Evolutionary conservation across 30 jellyfish, hydroid and myxozoan species (phyloP).

Genomic region (Clytia hemisphaerica): DNA sequence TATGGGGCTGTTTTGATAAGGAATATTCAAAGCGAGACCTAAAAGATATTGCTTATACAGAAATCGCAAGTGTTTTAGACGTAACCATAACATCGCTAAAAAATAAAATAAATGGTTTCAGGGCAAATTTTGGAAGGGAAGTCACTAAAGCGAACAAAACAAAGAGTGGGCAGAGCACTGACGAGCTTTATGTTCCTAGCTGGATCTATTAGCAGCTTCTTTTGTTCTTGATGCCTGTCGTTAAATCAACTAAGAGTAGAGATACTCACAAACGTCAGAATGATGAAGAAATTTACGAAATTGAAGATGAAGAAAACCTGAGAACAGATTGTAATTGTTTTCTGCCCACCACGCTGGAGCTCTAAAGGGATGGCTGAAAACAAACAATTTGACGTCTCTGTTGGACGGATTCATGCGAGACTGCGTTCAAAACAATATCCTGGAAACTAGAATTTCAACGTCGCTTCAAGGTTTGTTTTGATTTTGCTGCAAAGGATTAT

Average conservation of each 20-base stretch:
- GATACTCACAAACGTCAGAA: background rate
- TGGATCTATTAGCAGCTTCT: background rate
- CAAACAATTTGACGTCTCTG: too few relatives aligned
- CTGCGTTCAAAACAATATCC: too few relatives aligned
- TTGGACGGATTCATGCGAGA: too few relatives aligned
- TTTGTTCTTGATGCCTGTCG: background rate
- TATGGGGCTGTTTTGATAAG: slow-evolving; percentile 17
- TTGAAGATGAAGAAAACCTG: background rate
- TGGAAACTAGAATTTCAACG: too few relatives aligned
- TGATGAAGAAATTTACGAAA: background rate
- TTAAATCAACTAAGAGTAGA: background rate
- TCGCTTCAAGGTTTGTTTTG: too few relatives aligned
- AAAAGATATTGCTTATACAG: background rate
- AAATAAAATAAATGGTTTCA: background rate
- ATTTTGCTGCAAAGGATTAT: too few relatives aligned
- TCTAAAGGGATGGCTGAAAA: too few relatives aligned
- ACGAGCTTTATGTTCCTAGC: background rate
- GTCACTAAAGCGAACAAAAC: background rate
- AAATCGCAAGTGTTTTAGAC: background rate
- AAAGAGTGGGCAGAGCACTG: slow-evolving; percentile 4
- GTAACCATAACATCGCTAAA: background rate
- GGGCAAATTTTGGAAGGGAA: slow-evolving; percentile 1
- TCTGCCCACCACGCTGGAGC: too few relatives aligned
- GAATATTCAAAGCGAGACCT: slow-evolving; percentile 4
- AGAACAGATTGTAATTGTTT: too few relatives aligned